Evolutionary conservation across 2,797 vertebrate genomes (phyloP).

Genomic region (Aplochiton taeniatus): DNA sequence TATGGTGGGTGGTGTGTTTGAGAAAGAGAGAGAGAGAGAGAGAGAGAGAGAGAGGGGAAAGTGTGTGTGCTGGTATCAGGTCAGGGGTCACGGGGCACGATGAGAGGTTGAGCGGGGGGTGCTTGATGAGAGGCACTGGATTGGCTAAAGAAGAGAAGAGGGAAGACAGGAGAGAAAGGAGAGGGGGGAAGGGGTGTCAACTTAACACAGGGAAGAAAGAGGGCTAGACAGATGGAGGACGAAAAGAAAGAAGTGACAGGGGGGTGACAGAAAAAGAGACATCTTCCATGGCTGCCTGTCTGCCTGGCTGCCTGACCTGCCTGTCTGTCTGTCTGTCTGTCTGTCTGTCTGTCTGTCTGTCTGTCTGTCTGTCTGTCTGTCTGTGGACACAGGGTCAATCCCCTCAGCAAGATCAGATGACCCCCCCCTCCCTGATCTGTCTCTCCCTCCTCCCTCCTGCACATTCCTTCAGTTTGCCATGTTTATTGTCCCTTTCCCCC

Average conservation of each 20-base stretch:
- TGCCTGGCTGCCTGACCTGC: constrained; percentile 13
- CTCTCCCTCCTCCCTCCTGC: constrained; percentile 34
- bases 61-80: neutral
- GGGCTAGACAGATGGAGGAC: constrained; percentile 45
- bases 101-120: constrained; percentile 20
- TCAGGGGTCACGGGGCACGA: constrained; percentile 32
- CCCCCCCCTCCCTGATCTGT: constrained; percentile 20
- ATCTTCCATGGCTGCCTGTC: constrained; percentile 10
- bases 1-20: constrained; percentile 16
- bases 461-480: constrained; percentile 48
- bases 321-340: constrained; percentile 21
- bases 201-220: constrained; percentile 23
- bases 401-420: constrained; percentile 33
- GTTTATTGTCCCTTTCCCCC: constrained; percentile 52
- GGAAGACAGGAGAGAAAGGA: constrained; percentile 30
- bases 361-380: constrained; percentile 10
- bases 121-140: constrained; percentile 21
- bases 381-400: constrained; percentile 18
- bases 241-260: constrained; percentile 17
- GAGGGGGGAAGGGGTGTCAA: constrained; percentile 31
- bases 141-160: constrained; percentile 13
- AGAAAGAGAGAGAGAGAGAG: constrained; percentile 16
- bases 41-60: constrained; percentile 4
- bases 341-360: constrained; percentile 18
- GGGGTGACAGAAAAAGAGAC: constrained; percentile 26